Evolutionary conservation across 1,140 invertebrate genomes (phyloP), one percentile per base, ranked within the genome.

Genomic region (Drosophila tristis): DNA sequence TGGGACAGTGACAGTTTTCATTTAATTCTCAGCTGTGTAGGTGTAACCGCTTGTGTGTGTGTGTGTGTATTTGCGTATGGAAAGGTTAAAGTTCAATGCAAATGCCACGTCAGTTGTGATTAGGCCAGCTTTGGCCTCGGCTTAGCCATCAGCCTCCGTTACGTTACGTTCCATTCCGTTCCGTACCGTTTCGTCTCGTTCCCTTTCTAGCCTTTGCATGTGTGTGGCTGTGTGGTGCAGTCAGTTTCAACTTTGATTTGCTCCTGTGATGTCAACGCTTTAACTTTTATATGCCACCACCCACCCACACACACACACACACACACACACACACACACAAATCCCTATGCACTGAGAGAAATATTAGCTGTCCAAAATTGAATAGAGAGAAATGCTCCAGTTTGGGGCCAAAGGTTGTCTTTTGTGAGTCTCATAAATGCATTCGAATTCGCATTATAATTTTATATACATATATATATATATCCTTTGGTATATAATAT

Each of bases 71-170:
- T 29, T 59, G 39, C 56, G 49, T 55, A 25, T 25, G 43, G 53
- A 72, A 77, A 71, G 74, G 75, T 77, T 78, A 70, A 71, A 71
- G 59, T 77, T 77, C 64, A 74, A 55, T 74, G 57, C 51, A 55
- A 66, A 51, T 62, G 31, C 53, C 43, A 58, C 58, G 61, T 26
- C 55, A 43, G 60, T 62, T 59, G 39, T 45, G 54, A 64, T 59
- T 47, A 64, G 54, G 54, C 53, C 43, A 59, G 61, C 61, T 47
- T 59, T 59, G 26, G 61, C 54, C 31, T 59, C 43, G 60, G 53
- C 54, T 58, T 54, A 60, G 35, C 35, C 35, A 4, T 39, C 35
- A 39, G 35, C 35, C 35, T 39, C 9, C 31, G 3, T 4, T 31
- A 3, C 31, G 35, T 13, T 39, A 4, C 11, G 31, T 31, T 31